Base-by-base conservation (phyloP, 2,797 vertebrate species). In the Neosilurus hyrtlii region DNA sequence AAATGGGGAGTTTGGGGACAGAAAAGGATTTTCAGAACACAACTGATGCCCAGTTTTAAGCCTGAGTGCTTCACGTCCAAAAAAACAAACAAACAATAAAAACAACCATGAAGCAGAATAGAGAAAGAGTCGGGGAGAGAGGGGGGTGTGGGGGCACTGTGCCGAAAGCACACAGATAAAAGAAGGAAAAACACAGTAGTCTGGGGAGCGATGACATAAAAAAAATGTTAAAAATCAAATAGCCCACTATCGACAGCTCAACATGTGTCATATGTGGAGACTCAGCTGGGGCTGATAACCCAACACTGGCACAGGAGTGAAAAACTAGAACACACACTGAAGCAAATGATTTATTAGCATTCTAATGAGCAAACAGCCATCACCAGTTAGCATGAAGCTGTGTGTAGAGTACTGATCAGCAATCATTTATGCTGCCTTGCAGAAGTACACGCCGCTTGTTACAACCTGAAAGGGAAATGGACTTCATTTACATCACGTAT, bases 121-220 rank as follows among this genome's bases (percentile, higher is more conserved):
- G 22, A 61, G 75, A 67, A 3, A 18, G 26, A 59, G 37, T 68
- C 49, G 20, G 8, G 52, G 56, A 70, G 24, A 30, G 61, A 26
- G 18, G n/a, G 54, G 22, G 24, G 18, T 20, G 7, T 66, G 71
- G 43, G 24, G 43, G 35, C 12, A 43, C 43, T 54, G 49, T 71
- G 51, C 54, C 72, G 57, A 72, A 83, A 43, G 76, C 76, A 20
- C 18, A 26, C 12, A 63, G 59, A 83, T 83, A 57, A 79, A 83
- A 72, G 65, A 73, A 59, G 14, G 20, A 30, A 59, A 20, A 49
- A 63, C 51, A 49, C 51, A 2, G 67, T 37, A 73, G 30, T 72
- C 76, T 73, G 49, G 20, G 15, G 26, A 73, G 59, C 9, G 35
- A 65, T 20, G 35, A 79, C 30, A 79, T 51, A 72, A 52, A 52